A percentile compares a stretch with the other conserved stretches of the same genome.
phyloP scores from a whole-genome alignment of 2,888 invertebrate species.

The Cepaea hortensis region DNA sequence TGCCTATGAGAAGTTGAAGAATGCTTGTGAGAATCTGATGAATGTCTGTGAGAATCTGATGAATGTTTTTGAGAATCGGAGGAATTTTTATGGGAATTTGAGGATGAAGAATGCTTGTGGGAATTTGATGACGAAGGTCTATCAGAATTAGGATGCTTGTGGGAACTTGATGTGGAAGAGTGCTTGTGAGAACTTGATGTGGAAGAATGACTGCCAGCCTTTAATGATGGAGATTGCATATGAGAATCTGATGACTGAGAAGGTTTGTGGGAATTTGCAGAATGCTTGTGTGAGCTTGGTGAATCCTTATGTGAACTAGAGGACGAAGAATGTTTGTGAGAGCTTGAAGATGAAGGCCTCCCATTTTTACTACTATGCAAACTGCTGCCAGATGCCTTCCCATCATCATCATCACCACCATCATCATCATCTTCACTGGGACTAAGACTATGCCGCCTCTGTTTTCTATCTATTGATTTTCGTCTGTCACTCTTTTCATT shows the following conservation, averaged over 20 bases:
- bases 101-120: not conserved
- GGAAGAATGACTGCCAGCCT: not conserved
- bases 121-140: not conserved
- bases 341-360: not conserved
- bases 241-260: conserved; percentile 10
- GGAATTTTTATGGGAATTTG: not conserved
- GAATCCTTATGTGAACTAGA: conserved; percentile 15
- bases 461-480: conserved; percentile 28
- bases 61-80: not conserved
- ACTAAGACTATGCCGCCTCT: conserved; percentile 39
- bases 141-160: not conserved
- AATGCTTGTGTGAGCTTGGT: not conserved
- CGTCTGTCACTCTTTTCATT: conserved; percentile 5
- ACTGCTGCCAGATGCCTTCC: not conserved
- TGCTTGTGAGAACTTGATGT: not conserved
- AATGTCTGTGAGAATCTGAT: not conserved
- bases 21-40: conserved; percentile 25
- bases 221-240: conserved; percentile 2
- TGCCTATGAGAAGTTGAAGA: conserved; percentile 1
- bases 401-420: conserved; percentile 20
- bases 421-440: conserved; percentile 28
- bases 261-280: not conserved
- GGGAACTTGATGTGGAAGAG: not conserved
- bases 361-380: not conserved
- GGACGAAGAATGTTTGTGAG: not conserved